A percentile compares a stretch with the other conserved stretches of the same genome.
Conservation (phyloP, 92 coral and sea anemone genomes). For the Epizoanthus scotinus region DNA sequence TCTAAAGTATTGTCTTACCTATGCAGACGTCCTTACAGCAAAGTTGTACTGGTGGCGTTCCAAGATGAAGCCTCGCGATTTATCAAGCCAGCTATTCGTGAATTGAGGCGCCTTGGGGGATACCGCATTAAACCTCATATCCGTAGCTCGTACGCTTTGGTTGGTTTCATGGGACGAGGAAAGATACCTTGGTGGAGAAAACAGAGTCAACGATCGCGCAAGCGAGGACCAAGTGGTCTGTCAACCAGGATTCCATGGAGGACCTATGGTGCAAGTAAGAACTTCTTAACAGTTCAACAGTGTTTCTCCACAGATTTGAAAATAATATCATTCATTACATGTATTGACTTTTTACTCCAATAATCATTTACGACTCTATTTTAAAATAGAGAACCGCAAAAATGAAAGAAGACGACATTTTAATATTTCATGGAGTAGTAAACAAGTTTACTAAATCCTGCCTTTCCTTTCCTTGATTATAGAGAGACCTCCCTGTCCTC, state of each 20-base stretch:
- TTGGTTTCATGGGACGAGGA: constrained; percentile 16
- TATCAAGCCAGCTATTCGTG: constrained; percentile 18
- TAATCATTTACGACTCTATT: no score
- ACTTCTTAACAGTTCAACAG: neutral
- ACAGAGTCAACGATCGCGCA: neutral
- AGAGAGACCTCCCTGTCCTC: constrained; percentile 15
- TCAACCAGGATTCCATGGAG: constrained; percentile 32
- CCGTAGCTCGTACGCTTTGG: constrained; percentile 36
- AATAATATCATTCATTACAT: no score
- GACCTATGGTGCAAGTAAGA: constrained; percentile 26
- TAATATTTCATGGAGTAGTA: no score
- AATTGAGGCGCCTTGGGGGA: constrained; percentile 23
- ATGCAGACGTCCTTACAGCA: constrained; percentile 30
- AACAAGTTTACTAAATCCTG: neutral
- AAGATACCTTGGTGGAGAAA: constrained; percentile 40
- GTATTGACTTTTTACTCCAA: no score
- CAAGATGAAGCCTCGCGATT: constrained; percentile 33
- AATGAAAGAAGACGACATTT: no score
- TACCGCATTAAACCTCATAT: neutral
- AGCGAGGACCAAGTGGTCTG: constrained; percentile 33
- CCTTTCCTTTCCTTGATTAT: neutral
- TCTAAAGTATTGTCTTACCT: neutral
- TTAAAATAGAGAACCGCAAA: no score
- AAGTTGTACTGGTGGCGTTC: constrained; percentile 28
- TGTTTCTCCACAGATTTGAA: neutral